A percentile compares a stretch with the other conserved stretches of the same genome.
phyloP scores from a whole-genome alignment of 2,888 invertebrate genomes.

The Calameuta pallipes region DNA sequence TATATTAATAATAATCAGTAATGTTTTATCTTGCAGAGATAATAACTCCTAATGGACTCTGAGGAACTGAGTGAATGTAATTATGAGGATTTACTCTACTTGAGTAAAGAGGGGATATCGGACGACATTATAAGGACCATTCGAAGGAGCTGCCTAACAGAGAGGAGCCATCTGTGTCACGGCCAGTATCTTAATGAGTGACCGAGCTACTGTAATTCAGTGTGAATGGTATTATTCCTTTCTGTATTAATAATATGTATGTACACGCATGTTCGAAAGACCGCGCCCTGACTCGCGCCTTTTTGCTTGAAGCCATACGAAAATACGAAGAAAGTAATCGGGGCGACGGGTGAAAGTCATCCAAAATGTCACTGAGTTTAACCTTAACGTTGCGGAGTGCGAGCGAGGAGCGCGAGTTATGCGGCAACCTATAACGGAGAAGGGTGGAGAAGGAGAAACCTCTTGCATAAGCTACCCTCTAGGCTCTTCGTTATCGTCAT shows the following conservation, averaged over 20 bases:
- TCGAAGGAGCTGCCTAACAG: not conserved
- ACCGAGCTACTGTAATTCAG: not conserved
- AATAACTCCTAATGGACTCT: no score
- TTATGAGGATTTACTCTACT: no score
- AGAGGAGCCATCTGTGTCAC: slow-evolving; percentile 9
- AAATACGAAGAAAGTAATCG: slow-evolving; percentile 59
- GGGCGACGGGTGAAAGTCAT: slow-evolving; percentile 58
- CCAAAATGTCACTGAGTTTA: slow-evolving; percentile 63
- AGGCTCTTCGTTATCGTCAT: not conserved
- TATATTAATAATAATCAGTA: no score
- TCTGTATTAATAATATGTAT: not conserved
- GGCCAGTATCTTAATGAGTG: not conserved
- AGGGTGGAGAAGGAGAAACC: slow-evolving; percentile 1
- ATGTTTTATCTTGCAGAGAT: no score
- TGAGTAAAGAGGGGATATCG: no score
- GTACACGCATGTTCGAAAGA: slow-evolving; percentile 8
- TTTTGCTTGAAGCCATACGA: slow-evolving; percentile 28
- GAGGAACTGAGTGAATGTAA: no score
- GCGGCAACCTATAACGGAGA: slow-evolving; percentile 14
- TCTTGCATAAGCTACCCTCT: slow-evolving; percentile 24
- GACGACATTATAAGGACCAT: no score
- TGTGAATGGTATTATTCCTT: not conserved
- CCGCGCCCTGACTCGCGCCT: slow-evolving; percentile 31
- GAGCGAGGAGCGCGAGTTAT: slow-evolving; percentile 1
- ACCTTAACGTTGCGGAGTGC: slow-evolving; percentile 49